Conservation (phyloP, 2,888 invertebrate species). For the Stenichneumon culpator region DNA sequence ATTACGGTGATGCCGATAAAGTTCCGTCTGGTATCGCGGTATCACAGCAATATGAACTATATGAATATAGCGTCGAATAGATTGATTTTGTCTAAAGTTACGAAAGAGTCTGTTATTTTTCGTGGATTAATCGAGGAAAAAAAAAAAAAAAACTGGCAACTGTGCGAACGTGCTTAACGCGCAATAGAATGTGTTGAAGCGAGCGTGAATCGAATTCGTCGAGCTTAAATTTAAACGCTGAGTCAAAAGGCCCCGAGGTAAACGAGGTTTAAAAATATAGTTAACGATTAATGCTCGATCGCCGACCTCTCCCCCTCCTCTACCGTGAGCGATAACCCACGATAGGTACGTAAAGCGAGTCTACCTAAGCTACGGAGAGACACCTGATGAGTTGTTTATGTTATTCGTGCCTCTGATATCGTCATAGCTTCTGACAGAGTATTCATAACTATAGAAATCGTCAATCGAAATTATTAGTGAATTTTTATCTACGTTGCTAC, state of each 20-base stretch:
- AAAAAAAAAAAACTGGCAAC: conserved; percentile 11
- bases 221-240: conserved; percentile 79
- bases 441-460: background rate
- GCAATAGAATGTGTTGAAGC: conserved; percentile 2
- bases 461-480: background rate
- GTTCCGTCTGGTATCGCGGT: conserved; percentile 2
- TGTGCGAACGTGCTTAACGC: background rate
- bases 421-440: background rate
- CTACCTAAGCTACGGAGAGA: background rate
- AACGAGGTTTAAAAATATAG: conserved; percentile 76
- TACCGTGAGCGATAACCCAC: conserved; percentile 19
- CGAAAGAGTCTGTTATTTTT: conserved; percentile 6
- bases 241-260: conserved; percentile 75
- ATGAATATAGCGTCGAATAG: background rate
- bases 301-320: conserved; percentile 31
- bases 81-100: background rate
- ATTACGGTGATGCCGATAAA: conserved; percentile 5
- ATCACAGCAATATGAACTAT: background rate
- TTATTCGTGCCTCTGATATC: background rate
- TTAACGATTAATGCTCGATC: conserved; percentile 66
- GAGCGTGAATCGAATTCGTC: conserved; percentile 57
- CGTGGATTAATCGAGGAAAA: background rate
- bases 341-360: background rate
- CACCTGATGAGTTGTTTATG: conserved; percentile 12
- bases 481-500: background rate